These are phyloP conservation scores for Rhodinocichla rosea DNA, from an alignment of 2,113 vertebrate genomes.

Conservation along the genomic window DNA sequence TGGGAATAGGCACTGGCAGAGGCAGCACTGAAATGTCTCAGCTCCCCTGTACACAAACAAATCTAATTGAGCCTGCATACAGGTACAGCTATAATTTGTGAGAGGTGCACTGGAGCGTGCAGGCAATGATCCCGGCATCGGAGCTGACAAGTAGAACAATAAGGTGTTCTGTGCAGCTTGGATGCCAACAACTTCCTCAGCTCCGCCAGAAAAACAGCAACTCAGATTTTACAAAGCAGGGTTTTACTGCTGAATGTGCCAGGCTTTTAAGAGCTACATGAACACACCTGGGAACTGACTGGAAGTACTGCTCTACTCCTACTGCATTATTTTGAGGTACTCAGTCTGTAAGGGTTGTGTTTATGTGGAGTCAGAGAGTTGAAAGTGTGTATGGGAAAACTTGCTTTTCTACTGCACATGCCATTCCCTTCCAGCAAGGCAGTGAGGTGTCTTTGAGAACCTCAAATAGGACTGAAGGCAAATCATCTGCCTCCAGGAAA, in stretches of 20 bases:
- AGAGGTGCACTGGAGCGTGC: background rate
- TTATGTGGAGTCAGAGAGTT: background rate
- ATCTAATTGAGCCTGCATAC: background rate
- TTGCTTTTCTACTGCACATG: background rate
- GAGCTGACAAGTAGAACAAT: slow-evolving; percentile 7
- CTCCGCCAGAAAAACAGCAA: background rate
- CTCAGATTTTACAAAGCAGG: background rate
- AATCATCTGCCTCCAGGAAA: background rate
- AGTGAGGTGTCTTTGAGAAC: background rate
- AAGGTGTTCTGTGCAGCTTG: background rate
- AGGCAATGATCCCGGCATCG: background rate
- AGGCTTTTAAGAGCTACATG: background rate
- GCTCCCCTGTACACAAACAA: background rate
- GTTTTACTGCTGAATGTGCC: background rate
- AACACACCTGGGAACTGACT: background rate
- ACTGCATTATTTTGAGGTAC: background rate
- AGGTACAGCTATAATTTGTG: slow-evolving; percentile 41
- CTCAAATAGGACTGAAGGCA: background rate
- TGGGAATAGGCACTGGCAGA: background rate
- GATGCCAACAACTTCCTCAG: background rate
- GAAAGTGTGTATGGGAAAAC: background rate
- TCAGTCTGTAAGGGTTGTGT: background rate
- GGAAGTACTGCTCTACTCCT: background rate
- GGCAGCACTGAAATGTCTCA: background rate
- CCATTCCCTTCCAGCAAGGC: background rate